These are phyloP conservation scores for Tetraodon nigroviridis DNA, from an alignment of 2,113 vertebrate genomes.

Conservation along the genomic window DNA sequence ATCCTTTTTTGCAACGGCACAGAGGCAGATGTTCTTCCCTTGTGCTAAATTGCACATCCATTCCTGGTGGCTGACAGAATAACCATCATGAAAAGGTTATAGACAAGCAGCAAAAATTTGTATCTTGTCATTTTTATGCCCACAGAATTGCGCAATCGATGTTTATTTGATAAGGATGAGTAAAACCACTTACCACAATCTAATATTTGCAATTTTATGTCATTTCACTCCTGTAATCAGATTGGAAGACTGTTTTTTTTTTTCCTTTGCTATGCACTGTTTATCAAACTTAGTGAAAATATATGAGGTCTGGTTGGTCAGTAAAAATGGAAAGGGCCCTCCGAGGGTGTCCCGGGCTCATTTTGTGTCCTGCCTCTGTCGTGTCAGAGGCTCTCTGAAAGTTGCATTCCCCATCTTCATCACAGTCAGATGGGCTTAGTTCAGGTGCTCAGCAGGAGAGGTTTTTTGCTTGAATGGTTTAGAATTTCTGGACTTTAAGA, in stretches of 20 bases:
- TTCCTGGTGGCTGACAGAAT: background rate
- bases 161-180: no score
- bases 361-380: background rate
- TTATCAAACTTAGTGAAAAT: no score
- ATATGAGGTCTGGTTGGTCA: no score
- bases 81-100: background rate
- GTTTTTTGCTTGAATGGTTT: background rate
- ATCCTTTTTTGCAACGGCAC: background rate
- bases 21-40: no score
- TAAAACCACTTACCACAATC: no score
- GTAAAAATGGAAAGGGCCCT: no score
- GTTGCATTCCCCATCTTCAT: background rate
- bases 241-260: no score
- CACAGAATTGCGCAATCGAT: no score
- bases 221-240: no score
- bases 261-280: no score
- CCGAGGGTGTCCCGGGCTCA: no score
- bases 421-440: background rate
- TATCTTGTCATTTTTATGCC: background rate
- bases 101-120: background rate
- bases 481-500: conserved; percentile 14
- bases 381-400: background rate
- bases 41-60: background rate
- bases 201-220: no score
- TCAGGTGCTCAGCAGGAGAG: background rate